phyloP scores from a whole-genome alignment of 92 coral and sea anemone species.

The Umimayanthus chanpuru region DNA sequence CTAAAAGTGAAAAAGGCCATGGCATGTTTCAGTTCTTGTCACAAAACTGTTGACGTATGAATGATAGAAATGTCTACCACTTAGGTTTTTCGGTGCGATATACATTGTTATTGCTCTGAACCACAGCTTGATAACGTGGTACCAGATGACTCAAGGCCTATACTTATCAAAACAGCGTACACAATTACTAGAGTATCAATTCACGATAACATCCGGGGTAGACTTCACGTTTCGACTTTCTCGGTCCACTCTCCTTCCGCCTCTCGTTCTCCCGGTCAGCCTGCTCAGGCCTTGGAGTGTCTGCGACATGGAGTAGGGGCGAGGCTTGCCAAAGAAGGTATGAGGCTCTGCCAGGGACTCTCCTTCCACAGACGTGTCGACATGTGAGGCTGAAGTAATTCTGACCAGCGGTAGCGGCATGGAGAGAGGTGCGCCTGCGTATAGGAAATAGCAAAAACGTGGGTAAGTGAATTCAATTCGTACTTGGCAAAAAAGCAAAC shows the following conservation, averaged over 20 bases:
- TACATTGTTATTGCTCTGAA: not conserved
- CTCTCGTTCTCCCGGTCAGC: constrained; percentile 45
- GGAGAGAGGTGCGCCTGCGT: constrained; percentile 88
- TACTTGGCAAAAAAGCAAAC: not conserved
- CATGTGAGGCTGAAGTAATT: constrained; percentile 82
- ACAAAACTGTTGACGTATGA: not conserved
- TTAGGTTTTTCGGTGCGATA: not conserved
- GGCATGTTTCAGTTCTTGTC: not conserved
- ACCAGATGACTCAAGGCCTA: not conserved
- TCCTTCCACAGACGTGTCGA: constrained; percentile 57
- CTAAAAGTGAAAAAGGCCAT: no score
- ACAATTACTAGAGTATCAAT: constrained; percentile 35
- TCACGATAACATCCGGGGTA: constrained; percentile 87
- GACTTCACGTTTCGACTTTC: constrained; percentile 49
- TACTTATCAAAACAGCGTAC: no score
- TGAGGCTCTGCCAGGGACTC: constrained; percentile 65
- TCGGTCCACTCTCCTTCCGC: constrained; percentile 56
- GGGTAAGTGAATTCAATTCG: not conserved
- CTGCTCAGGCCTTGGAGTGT: constrained; percentile 57
- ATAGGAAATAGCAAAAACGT: not conserved
- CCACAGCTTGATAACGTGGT: not conserved
- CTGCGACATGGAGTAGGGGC: constrained; percentile 35
- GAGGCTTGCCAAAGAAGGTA: constrained; percentile 46
- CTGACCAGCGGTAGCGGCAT: constrained; percentile 96
- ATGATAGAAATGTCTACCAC: not conserved